Evolutionary conservation across 2,888 invertebrate genomes (phyloP), one percentile per base, ranked within the genome.

Genomic region (Troides oblongomaculatus): DNA sequence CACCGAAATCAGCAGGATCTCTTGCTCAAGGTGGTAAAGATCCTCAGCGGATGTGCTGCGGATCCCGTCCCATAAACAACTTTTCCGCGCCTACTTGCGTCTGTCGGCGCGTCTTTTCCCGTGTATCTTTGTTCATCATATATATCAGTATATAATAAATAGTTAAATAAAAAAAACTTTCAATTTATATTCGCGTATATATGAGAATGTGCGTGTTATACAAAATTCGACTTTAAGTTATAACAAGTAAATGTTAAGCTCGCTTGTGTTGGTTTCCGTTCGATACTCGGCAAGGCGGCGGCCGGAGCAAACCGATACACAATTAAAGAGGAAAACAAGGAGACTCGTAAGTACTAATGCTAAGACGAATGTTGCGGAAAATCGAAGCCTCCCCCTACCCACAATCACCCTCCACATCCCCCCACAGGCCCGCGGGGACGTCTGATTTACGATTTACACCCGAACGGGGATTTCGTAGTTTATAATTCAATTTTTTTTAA

Each of bases 331-430:
- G 85, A 88, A 89, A 89, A 89, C 89, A 90, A 85, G 86, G 82
- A 83, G 84, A 84, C 85, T 85, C 84, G 85, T 85, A 85, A 86
- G 85, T 89, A 89, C 86, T 90, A 90, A 89, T 88, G 87, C 88
- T 87, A 89, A 90, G 91, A 91, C 91, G 92, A 90, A 92, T 90
- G 90, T 92, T 91, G 91, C 90, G 92, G 89, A 92, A 92, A 92
- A 92, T 92, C 90, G 90, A 89, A 87, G 83, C 84, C 83, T 77
- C 81, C 79, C 81, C 82, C 76, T 39, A 60, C 78, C 39, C 39
- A 10, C 39, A 39, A 10, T 10, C 7, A 8, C 10, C 39, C 39
- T 10, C 39, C 39, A 10, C 39, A 10, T 8, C 39, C 39, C 39
- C 7, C 39, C 39, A 10, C 8, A 39, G 39, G 39, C 8, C 39